These are phyloP conservation scores for Pseudorasbora parva DNA, from an alignment of 2,113 vertebrate species.

Conservation along the genomic window DNA sequence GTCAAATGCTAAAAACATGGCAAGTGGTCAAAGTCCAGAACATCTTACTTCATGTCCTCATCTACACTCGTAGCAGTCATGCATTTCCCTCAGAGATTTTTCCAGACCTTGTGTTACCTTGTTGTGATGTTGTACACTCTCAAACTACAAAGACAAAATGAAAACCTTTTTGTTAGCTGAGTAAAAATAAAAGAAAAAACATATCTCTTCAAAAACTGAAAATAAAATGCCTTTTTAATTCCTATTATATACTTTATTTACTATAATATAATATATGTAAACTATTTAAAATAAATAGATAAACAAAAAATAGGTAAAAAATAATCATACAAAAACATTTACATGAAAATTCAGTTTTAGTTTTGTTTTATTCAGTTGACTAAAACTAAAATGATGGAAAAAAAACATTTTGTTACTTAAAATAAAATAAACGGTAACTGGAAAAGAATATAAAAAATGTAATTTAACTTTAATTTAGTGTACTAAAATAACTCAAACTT, in stretches of 20 bases:
- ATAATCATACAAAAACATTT: neutral
- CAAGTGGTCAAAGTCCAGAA: constrained; percentile 45
- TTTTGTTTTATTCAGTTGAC: too few relatives aligned
- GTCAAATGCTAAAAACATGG: constrained; percentile 32
- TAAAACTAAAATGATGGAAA: too few relatives aligned
- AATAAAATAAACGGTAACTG: too few relatives aligned
- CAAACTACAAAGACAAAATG: neutral
- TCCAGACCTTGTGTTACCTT: neutral
- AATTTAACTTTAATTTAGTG: neutral
- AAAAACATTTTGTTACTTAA: too few relatives aligned
- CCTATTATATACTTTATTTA: too few relatives aligned
- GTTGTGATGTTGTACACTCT: neutral
- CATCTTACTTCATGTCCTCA: constrained; percentile 26
- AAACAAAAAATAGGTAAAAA: neutral
- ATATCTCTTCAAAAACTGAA: neutral
- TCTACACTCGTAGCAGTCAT: neutral
- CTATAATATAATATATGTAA: too few relatives aligned
- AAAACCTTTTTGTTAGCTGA: neutral
- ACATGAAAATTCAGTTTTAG: neutral
- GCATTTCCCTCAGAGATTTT: neutral
- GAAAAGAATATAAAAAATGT: too few relatives aligned
- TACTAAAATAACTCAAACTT: neutral
- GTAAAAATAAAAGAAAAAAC: neutral
- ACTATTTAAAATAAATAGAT: neutral
- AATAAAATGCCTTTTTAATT: neutral